Percentiles rank a stretch among this genome's conserved stretches.
phyloP scores from a whole-genome alignment of 1,140 invertebrate genomes.

The Tetranychus cinnabarinus region DNA sequence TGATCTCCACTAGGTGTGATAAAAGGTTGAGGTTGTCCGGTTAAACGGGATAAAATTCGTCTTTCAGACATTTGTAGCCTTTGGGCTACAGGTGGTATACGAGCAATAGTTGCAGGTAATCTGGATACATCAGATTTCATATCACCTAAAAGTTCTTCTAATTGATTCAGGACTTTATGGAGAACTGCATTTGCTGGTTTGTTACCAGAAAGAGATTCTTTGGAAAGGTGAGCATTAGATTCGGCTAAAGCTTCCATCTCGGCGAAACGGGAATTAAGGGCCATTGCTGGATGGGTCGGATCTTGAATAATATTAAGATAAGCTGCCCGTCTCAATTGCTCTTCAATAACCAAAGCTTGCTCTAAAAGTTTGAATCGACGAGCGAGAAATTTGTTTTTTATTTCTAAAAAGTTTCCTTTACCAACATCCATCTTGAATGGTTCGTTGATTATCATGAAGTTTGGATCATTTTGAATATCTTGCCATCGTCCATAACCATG shows the following conservation, averaged over 20 bases:
- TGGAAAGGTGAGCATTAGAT: constrained; percentile 86
- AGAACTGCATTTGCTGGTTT: constrained; percentile 95
- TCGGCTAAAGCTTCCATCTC: constrained; percentile 73
- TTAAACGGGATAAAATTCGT: constrained; percentile 25
- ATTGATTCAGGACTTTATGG: constrained; percentile 92
- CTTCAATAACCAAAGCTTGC: constrained; percentile 94
- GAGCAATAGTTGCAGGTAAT: constrained; percentile 78
- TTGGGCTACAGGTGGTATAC: constrained; percentile 90
- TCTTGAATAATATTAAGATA: constrained; percentile 93
- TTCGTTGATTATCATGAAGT: constrained; percentile 95
- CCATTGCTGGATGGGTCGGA: constrained; percentile 89
- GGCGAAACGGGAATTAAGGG: constrained; percentile 54
- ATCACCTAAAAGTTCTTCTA: constrained; percentile 91
- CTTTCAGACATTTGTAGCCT: constrained; percentile 89
- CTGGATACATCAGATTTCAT: constrained; percentile 99
- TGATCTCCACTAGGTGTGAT: no score
- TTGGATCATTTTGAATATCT: constrained; percentile 90
- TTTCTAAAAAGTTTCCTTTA: constrained; percentile 93
- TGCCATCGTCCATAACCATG: constrained; percentile 98
- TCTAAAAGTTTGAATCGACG: constrained; percentile 92
- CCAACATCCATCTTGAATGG: constrained; percentile 98
- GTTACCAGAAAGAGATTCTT: constrained; percentile 87
- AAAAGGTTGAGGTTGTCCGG: constrained; percentile 12
- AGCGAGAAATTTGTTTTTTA: constrained; percentile 97
- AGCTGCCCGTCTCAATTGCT: constrained; percentile 83